Evolutionary conservation across 2,797 vertebrate genomes (phyloP).

Genomic region (Urosaurus nigricauda): DNA sequence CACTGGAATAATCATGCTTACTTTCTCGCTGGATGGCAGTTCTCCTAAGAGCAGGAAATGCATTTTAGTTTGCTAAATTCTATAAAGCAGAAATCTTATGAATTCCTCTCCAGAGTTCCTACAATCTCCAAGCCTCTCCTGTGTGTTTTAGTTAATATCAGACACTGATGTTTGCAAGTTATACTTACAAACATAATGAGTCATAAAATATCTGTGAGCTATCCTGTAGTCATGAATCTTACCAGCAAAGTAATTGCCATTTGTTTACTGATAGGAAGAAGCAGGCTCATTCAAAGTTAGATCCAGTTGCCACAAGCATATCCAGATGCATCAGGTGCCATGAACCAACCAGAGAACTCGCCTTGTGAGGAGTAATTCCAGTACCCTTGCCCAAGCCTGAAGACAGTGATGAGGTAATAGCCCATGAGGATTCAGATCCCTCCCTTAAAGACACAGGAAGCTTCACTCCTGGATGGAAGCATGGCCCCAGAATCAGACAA

Average conservation of each 20-base stretch:
- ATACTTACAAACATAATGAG: background rate
- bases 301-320: background rate
- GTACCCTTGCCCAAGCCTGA: too few relatives aligned
- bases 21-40: background rate
- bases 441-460: too few relatives aligned
- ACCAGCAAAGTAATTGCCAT: background rate
- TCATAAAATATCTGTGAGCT: background rate
- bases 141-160: conserved; percentile 37
- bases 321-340: background rate
- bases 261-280: background rate
- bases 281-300: background rate
- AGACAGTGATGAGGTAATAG: too few relatives aligned
- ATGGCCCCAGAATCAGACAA: too few relatives aligned
- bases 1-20: background rate
- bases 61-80: background rate
- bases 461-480: too few relatives aligned
- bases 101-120: conserved; percentile 8
- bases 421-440: too few relatives aligned
- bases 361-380: background rate
- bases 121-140: background rate
- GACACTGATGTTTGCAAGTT: rapidly evolving
- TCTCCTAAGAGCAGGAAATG: background rate
- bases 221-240: background rate
- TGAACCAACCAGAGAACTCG: background rate
- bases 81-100: conserved; percentile 10